These are phyloP conservation scores for Trogon melanurus DNA, from an alignment of 2,113 vertebrate genomes.

Conservation along the genomic window DNA sequence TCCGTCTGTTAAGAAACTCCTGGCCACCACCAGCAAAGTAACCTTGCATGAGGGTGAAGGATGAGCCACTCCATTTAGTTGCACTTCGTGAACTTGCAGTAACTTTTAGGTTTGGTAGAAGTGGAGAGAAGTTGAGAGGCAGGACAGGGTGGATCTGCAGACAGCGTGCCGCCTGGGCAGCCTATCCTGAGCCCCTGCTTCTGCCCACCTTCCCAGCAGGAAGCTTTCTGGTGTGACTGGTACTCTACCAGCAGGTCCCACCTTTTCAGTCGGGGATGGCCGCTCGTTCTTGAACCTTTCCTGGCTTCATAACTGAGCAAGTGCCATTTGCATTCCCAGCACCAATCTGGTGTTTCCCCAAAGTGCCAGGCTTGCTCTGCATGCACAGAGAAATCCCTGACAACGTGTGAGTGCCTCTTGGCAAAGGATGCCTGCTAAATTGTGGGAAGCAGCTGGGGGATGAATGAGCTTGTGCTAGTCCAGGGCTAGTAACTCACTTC, in stretches of 20 bases:
- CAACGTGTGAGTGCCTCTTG: neutral
- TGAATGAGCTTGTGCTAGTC: neutral
- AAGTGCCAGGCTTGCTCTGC: neutral
- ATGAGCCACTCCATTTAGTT: neutral
- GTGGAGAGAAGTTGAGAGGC: neutral
- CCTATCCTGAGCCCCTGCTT: neutral
- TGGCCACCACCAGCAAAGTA: neutral
- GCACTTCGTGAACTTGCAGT: neutral
- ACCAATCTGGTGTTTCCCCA: neutral
- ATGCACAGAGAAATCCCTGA: neutral
- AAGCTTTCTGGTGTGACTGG: neutral
- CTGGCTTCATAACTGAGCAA: neutral
- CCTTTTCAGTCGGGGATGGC: neutral
- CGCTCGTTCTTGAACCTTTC: neutral
- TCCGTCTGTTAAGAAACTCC: neutral
- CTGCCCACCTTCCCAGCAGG: neutral
- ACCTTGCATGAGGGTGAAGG: neutral
- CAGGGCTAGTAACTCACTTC: neutral
- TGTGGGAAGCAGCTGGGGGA: neutral
- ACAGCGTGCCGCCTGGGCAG: neutral
- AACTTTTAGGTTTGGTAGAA: neutral
- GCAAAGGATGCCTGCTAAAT: neutral
- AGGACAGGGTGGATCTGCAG: neutral
- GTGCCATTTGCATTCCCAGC: neutral
- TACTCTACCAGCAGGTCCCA: neutral